phyloP scores from a whole-genome alignment of 1,140 invertebrate species.

The Drosophila gunungcola region DNA sequence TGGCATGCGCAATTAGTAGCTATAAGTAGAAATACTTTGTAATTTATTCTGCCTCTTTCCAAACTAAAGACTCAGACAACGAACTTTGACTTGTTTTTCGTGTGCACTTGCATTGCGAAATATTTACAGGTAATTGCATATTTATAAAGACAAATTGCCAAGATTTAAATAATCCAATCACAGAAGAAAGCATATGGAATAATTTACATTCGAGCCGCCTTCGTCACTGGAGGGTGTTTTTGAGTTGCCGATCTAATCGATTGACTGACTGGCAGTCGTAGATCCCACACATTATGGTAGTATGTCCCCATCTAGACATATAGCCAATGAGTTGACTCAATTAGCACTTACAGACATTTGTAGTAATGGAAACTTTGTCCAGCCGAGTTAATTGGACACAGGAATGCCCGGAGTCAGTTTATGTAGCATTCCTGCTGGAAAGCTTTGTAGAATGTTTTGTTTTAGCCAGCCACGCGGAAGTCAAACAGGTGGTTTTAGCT shows the following conservation, averaged over 20 bases:
- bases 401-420: slow-evolving; percentile 31
- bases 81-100: slow-evolving; percentile 60
- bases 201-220: slow-evolving; percentile 17
- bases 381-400: slow-evolving; percentile 31
- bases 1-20: slow-evolving; percentile 37
- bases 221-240: slow-evolving; percentile 10
- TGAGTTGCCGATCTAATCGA: slow-evolving; percentile 11
- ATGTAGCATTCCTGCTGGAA: slow-evolving; percentile 29
- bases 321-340: slow-evolving; percentile 21
- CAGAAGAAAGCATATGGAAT: slow-evolving; percentile 29
- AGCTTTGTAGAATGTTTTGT: slow-evolving; percentile 6
- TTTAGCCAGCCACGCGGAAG: slow-evolving; percentile 30
- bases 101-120: slow-evolving; percentile 10
- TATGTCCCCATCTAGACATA: slow-evolving; percentile 4
- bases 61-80: slow-evolving; percentile 66
- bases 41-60: slow-evolving; percentile 34
- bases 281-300: slow-evolving; percentile 12
- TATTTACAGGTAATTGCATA: slow-evolving; percentile 35
- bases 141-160: slow-evolving; percentile 28
- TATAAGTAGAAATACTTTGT: slow-evolving; percentile 10
- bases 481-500: slow-evolving; percentile 11
- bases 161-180: slow-evolving; percentile 38
- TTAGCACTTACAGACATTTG: slow-evolving; percentile 27
- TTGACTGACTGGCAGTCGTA: not conserved
- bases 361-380: slow-evolving; percentile 27